Evolutionary conservation across 1,140 invertebrate species (phyloP), one percentile per base, ranked within the genome.

Genomic region (Steinernema khuongi): DNA sequence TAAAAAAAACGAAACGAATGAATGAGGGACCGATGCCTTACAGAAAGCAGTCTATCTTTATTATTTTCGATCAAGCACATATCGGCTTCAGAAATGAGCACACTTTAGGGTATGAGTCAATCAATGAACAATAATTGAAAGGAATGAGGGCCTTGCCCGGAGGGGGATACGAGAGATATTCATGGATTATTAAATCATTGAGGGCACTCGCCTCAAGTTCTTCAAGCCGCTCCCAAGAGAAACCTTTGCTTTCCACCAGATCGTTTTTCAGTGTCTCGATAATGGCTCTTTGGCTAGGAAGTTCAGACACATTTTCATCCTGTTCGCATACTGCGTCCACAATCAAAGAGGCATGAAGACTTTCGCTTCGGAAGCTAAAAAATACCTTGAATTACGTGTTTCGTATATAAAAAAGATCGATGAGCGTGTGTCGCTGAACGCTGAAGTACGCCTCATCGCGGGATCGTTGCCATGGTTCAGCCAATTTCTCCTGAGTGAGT

Each of bases 311-410:
- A 14, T 26, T 4, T 60, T 22, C 11, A n/a, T 60, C 4, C 4
- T 7, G 22, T 11, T 14, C 11, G 26, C 50, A 60, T 2, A 60
- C 19, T 60, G 14, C 50, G 19, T 60, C 22, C 7, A 60, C 50
- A 11, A 14, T 26, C 50, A 60, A 22, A 7, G 50, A 14, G 11
- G 26, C 22, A 22, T 60, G 50, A 60, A 60, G 50, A 26, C 50
- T 60, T 60, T 60, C 50, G 26, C 50, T 60, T 22, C 50, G 50
- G 26, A 60, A 60, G 4, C 50, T 60, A 22, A 60, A 60, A 60
- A n/a, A n/a, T n/a, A n/a, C n/a, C n/a, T n/a, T n/a, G n/a, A n/a
- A n/a, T n/a, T n/a, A n/a, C n/a, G n/a, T n/a, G n/a, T n/a, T n/a
- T n/a, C n/a, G n/a, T n/a, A n/a, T n/a, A n/a, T n/a, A n/a, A n/a